These are phyloP conservation scores for Rhopalosiphum padi DNA, from an alignment of 1,140 invertebrate genomes.

Conservation along the genomic window DNA sequence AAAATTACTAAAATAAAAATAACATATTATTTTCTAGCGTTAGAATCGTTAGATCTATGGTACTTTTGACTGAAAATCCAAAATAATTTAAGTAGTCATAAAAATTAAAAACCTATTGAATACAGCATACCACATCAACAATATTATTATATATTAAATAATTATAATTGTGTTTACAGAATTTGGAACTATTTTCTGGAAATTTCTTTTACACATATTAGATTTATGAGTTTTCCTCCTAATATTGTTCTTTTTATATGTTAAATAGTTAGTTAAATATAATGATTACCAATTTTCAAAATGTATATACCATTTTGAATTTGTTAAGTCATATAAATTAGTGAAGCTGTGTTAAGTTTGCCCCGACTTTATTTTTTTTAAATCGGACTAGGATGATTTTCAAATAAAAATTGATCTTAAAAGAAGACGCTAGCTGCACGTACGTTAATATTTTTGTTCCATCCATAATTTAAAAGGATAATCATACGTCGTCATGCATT, in stretches of 20 bases:
- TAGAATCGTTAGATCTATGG: not conserved
- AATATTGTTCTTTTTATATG: not conserved
- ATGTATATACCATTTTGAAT: too few species aligned
- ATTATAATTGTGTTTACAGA: not conserved
- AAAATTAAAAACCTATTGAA: not conserved
- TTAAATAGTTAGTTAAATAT: not conserved
- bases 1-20: not conserved
- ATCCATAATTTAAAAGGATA: not conserved
- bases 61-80: not conserved
- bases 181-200: not conserved
- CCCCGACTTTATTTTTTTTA: not conserved
- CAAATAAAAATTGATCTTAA: too few species aligned
- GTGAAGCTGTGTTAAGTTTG: not conserved
- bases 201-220: not conserved
- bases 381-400: not conserved
- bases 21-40: not conserved
- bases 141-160: not conserved
- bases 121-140: not conserved
- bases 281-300: not conserved
- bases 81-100: not conserved
- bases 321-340: not conserved
- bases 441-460: not conserved
- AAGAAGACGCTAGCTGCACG: too few species aligned
- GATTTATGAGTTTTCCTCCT: fast-evolving
- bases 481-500: not conserved